Evolutionary conservation across 2,797 vertebrate species (phyloP).

Genomic region (Sebastes hubbsi): DNA sequence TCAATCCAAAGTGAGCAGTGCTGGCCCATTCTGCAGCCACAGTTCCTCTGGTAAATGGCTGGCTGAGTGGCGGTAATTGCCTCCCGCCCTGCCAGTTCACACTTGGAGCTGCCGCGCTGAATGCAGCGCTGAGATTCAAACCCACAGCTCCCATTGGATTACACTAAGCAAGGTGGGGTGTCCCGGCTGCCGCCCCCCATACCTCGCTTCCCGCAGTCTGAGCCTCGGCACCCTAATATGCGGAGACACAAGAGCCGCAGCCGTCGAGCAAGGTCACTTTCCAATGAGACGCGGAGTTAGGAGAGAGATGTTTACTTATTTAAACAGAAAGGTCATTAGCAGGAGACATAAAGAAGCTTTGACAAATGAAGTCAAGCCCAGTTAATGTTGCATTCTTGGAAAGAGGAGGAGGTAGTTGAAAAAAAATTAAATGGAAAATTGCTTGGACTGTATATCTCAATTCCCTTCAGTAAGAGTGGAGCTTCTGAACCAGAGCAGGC

Average conservation of each 20-base stretch:
- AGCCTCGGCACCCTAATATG: conserved; percentile 27
- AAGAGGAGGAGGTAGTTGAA: conserved; percentile 31
- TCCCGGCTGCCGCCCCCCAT: conserved; percentile 14
- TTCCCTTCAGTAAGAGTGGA: conserved; percentile 22
- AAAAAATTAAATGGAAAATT: conserved; percentile 44
- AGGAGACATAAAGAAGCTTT: conserved; percentile 60
- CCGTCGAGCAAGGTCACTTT: conserved; percentile 55
- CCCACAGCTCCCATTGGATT: conserved; percentile 41
- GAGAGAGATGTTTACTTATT: conserved; percentile 68
- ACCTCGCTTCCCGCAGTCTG: conserved; percentile 9
- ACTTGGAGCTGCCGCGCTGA: conserved; percentile 52
- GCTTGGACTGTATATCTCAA: conserved; percentile 25
- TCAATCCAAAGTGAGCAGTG: conserved; percentile 66
- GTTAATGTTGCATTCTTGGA: conserved; percentile 64
- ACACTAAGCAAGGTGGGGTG: conserved; percentile 34
- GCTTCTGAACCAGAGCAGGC: conserved; percentile 21
- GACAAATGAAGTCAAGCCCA: conserved; percentile 76
- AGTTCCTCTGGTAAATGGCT: conserved; percentile 71
- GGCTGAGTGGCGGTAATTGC: conserved; percentile 78
- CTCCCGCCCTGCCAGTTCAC: conserved; percentile 66
- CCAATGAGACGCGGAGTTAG: conserved; percentile 28
- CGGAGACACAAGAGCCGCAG: conserved; percentile 19
- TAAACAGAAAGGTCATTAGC: conserved; percentile 77
- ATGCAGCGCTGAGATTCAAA: conserved; percentile 42
- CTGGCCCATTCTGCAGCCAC: conserved; percentile 62